Conservation (phyloP, 2,113 vertebrate species). For the Takifugu bimaculatus region DNA sequence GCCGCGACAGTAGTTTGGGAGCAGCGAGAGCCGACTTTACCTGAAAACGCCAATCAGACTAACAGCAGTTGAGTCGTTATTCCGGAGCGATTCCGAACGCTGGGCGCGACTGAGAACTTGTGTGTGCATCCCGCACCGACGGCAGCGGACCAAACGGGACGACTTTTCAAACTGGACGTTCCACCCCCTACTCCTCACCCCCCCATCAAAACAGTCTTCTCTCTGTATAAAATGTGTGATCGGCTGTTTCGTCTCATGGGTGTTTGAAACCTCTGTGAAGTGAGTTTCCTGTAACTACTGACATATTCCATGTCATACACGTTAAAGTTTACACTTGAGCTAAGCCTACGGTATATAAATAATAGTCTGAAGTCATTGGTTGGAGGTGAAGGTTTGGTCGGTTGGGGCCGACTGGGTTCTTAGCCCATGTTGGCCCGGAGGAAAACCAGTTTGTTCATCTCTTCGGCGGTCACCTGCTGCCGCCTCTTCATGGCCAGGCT, state of each 20-base stretch:
- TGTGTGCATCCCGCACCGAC: slow-evolving; percentile 47
- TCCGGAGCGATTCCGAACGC: slow-evolving; percentile 43
- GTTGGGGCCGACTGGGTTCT: slow-evolving; percentile 42
- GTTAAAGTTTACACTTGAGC: slow-evolving; percentile 57
- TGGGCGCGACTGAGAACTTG: slow-evolving; percentile 31
- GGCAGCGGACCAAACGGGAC: slow-evolving; percentile 39
- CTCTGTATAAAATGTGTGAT: slow-evolving; percentile 47
- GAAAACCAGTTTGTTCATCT: slow-evolving; percentile 99
- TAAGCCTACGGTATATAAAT: slow-evolving; percentile 68
- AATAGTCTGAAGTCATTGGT: slow-evolving; percentile 65
- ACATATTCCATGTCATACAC: slow-evolving; percentile 62
- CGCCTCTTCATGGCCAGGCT: slow-evolving; percentile 90
- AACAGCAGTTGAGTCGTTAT: slow-evolving; percentile 53
- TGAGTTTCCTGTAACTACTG: slow-evolving; percentile 54
- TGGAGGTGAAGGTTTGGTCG: slow-evolving; percentile 61
- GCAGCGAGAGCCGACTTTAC: slow-evolving; percentile 51
- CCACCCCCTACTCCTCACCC: slow-evolving; percentile 40
- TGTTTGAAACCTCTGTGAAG: slow-evolving; percentile 48
- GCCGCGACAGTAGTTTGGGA: slow-evolving; percentile 27
- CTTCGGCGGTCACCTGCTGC: slow-evolving; percentile 91
- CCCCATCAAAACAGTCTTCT: slow-evolving; percentile 40
- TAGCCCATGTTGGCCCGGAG: slow-evolving; percentile 98
- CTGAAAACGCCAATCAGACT: slow-evolving; percentile 59
- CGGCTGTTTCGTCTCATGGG: slow-evolving; percentile 36
- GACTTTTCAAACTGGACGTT: slow-evolving; percentile 49